Evolutionary conservation across 2,797 vertebrate species (phyloP).

Genomic region (Siniperca undulata): DNA sequence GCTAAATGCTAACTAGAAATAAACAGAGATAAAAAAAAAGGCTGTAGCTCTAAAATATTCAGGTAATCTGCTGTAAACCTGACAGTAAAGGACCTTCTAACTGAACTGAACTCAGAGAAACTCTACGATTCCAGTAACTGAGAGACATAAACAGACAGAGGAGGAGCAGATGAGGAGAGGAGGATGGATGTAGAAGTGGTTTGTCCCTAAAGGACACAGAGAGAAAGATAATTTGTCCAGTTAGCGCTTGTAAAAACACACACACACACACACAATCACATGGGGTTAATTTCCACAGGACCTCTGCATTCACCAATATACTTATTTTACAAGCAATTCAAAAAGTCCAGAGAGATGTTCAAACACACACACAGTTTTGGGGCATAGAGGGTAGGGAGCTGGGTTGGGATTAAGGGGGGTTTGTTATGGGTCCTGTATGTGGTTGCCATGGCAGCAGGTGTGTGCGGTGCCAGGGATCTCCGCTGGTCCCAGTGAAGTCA

Average conservation of each 20-base stretch:
- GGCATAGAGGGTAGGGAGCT: not conserved
- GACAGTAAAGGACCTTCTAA: no score
- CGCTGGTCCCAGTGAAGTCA: constrained; percentile 76
- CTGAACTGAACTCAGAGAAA: no score
- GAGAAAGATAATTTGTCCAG: no score
- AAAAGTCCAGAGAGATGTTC: not conserved
- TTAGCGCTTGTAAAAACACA: not conserved
- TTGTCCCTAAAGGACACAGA: no score
- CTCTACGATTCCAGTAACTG: no score
- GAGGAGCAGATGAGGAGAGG: no score
- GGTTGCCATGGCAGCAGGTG: constrained; percentile 78
- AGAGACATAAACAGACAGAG: no score
- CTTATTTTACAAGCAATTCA: not conserved
- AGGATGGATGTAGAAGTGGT: no score
- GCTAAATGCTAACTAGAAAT: no score
- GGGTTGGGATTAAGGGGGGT: constrained; percentile 21
- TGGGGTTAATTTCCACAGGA: not conserved
- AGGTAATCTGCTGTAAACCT: no score
- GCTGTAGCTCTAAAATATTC: no score
- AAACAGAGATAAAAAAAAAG: no score
- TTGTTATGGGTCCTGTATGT: constrained; percentile 59
- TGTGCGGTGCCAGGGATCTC: constrained; percentile 70
- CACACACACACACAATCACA: not conserved
- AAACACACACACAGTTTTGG: constrained; percentile 16
- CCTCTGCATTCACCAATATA: not conserved